Evolutionary conservation across 2,888 invertebrate species (phyloP).

Genomic region (Protonemura montana): DNA sequence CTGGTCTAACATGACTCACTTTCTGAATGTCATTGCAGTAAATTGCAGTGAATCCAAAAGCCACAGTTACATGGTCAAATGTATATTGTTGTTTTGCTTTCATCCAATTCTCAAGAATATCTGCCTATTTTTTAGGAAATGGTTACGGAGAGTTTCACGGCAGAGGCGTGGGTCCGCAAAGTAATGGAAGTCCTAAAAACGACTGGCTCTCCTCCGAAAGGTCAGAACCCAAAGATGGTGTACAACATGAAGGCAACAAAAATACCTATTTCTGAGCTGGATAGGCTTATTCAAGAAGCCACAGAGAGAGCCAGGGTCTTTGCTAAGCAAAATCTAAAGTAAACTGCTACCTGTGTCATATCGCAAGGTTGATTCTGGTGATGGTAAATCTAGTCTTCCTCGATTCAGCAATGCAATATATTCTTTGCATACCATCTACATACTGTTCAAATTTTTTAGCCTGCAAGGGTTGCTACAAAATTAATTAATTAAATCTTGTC

Average conservation of each 20-base stretch:
- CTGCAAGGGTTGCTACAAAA: neutral
- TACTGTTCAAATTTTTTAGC: neutral
- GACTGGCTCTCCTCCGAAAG: conserved; percentile 62
- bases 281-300: conserved; percentile 47
- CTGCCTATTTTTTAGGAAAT: conserved; percentile 62
- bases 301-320: conserved; percentile 49
- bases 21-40: no score
- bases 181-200: conserved; percentile 69
- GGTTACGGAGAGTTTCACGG: conserved; percentile 67
- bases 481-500: neutral
- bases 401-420: neutral
- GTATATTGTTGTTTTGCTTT: no score
- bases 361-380: neutral
- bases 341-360: neutral
- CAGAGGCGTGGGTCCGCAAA: conserved; percentile 72
- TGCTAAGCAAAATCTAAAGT: neutral
- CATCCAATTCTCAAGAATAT: no score
- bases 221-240: conserved; percentile 65
- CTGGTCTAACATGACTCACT: no score
- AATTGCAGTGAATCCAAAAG: no score
- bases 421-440: neutral
- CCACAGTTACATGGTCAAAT: no score
- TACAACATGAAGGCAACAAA: conserved; percentile 75
- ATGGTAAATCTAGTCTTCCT: conserved; percentile 3
- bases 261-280: conserved; percentile 60